Conservation (phyloP, 2,888 invertebrate genomes). For the Desoria tigrina region DNA sequence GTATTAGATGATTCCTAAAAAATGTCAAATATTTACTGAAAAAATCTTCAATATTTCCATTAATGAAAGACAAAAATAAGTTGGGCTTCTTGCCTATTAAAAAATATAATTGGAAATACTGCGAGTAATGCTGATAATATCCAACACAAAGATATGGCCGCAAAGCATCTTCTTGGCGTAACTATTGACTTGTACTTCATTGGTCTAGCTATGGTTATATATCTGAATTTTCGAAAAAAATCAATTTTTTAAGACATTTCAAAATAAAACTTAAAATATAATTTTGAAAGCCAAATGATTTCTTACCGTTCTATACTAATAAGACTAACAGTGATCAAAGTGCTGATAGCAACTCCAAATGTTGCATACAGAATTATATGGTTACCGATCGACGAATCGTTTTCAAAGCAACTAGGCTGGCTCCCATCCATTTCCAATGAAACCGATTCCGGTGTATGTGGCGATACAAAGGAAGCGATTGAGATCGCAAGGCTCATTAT, state of each 20-base stretch:
- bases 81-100: conserved; percentile 41
- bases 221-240: conserved; percentile 37
- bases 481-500: conserved; percentile 48
- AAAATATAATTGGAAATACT: conserved; percentile 44
- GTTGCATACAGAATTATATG: conserved; percentile 39
- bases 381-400: background rate
- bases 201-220: conserved; percentile 52
- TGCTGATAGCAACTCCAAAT: conserved; percentile 49
- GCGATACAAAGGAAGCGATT: conserved; percentile 16
- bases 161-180: conserved; percentile 47
- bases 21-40: too few species aligned
- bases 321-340: conserved; percentile 48
- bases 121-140: conserved; percentile 43
- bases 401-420: background rate
- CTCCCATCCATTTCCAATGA: too few species aligned
- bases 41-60: background rate
- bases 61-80: background rate
- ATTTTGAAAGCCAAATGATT: background rate
- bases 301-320: conserved; percentile 52
- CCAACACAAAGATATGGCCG: conserved; percentile 46
- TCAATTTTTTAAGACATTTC: background rate
- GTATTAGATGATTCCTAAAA: background rate
- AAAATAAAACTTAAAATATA: background rate
- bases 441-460: background rate
- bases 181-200: conserved; percentile 53